A percentile compares a stretch with the other conserved stretches of the same genome.
Conservation (phyloP, 2,113 vertebrate genomes). For the Eulemur macaco region DNA sequence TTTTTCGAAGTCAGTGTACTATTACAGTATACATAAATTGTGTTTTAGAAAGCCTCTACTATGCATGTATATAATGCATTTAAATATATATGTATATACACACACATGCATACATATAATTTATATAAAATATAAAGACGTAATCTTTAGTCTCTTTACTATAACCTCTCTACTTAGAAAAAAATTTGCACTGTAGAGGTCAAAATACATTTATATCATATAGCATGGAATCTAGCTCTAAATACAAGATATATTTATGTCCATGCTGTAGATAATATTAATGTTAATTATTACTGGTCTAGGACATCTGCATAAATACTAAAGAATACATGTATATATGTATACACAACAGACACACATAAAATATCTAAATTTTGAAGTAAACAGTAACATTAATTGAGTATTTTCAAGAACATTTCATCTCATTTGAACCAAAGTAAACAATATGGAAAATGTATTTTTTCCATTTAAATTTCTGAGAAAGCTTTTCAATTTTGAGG, state of each 20-base stretch:
- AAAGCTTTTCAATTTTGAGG: background rate
- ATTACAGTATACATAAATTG: background rate
- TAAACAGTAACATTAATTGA: background rate
- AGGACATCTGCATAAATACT: background rate
- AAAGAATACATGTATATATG: background rate
- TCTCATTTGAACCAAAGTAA: background rate
- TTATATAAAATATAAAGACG: background rate
- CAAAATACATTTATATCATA: background rate
- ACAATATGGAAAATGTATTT: background rate
- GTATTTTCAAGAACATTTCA: background rate
- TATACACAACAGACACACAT: background rate
- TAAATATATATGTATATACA: background rate
- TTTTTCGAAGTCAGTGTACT: background rate
- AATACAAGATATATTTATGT: background rate
- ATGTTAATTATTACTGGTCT: background rate
- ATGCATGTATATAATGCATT: background rate
- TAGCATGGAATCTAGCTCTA: background rate
- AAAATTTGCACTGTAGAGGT: background rate
- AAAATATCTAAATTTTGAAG: background rate
- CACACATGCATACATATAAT: background rate
- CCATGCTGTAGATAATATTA: background rate
- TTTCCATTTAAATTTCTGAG: background rate
- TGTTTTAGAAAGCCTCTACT: background rate
- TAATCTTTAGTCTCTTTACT: background rate
- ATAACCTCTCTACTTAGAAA: background rate